Base-by-base conservation (phyloP, 2,113 vertebrate species). In the Elephantulus edwardii region DNA sequence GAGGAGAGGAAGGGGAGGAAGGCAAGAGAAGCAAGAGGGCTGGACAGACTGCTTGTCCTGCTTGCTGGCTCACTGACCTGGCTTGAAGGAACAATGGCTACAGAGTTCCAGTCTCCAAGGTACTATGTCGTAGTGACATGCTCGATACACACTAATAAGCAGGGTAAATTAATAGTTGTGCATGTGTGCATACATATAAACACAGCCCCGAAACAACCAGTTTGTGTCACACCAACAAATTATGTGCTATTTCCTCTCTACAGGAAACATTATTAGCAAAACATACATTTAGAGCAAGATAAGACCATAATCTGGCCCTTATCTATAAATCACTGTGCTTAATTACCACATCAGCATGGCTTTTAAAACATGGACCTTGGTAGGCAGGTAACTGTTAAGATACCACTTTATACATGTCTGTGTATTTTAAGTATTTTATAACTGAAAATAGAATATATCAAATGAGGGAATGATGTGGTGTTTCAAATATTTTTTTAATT, bases 191-290 rank as follows among this genome's bases (percentile, higher is more conserved):
- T 7, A 24, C 54, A 68, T 46, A 42, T 72, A 83, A 78, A 82
- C 24, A 71, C 13, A 52, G 9, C 20, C 35, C 82, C 56, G 22
- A 70, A 95, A 88, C 46, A 90, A 85, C 82, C 62, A 71, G 11
- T 48, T 70, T 50, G 48, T 82, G 40, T 38, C 74, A 56, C 35
- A 91, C 42, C 68, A 80, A 68, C 68, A 91, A 93, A 91, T 86
- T 76, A 71, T 19, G 33, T 33, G 48, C 74, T 68, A 66, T 92
- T 92, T 93, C 94, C 92, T 93, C 79, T 40, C 68, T 19, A 77
- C 42, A 80, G 64, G 35, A 94, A 78, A 48, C 11, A 40, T 72
- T 84, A 91, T 77, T 90, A 90, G 64, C 42, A 50, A 94, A 91
- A 76, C 33, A 86, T 2, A 6, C 58, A 66, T 44, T 93, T 56